Percentiles rank a stretch among this genome's conserved stretches.
These are phyloP conservation scores for Antechinus stuartii DNA, from an alignment of 2,113 vertebrate species.

Conservation along the genomic window DNA sequence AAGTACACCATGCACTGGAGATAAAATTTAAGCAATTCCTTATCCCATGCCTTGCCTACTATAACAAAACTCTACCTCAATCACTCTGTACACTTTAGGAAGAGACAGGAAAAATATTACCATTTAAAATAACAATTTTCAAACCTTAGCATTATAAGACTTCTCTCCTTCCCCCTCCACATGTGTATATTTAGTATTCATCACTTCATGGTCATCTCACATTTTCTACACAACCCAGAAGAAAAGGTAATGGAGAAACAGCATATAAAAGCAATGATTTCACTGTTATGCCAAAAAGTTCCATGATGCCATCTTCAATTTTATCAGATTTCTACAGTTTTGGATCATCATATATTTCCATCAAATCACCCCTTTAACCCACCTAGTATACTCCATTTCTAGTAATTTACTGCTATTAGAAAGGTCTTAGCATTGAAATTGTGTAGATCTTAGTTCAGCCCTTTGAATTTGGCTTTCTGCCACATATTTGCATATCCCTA, in stretches of 20 bases:
- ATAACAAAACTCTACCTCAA: not conserved
- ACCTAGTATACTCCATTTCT: not conserved
- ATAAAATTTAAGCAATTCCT: not conserved
- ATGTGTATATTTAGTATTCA: not conserved
- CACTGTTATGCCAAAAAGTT: not conserved
- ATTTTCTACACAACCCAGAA: not conserved
- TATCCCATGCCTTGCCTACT: not conserved
- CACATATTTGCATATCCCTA: not conserved
- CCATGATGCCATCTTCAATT: not conserved
- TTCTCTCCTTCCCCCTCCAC: not conserved
- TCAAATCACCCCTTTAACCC: not conserved
- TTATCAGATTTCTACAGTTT: not conserved
- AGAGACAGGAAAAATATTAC: not conserved
- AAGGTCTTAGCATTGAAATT: not conserved
- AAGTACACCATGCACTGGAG: not conserved
- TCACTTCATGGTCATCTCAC: not conserved
- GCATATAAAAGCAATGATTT: not conserved
- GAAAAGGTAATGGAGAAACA: not conserved
- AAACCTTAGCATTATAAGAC: not conserved
- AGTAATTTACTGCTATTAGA: not conserved
- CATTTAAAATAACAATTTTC: not conserved
- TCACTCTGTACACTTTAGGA: not conserved
- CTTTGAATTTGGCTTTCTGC: conserved; percentile 16
- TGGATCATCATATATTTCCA: not conserved
- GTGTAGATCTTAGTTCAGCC: not conserved